Conservation (phyloP, 2,113 vertebrate genomes). For the Ageneiosus marmoratus region DNA sequence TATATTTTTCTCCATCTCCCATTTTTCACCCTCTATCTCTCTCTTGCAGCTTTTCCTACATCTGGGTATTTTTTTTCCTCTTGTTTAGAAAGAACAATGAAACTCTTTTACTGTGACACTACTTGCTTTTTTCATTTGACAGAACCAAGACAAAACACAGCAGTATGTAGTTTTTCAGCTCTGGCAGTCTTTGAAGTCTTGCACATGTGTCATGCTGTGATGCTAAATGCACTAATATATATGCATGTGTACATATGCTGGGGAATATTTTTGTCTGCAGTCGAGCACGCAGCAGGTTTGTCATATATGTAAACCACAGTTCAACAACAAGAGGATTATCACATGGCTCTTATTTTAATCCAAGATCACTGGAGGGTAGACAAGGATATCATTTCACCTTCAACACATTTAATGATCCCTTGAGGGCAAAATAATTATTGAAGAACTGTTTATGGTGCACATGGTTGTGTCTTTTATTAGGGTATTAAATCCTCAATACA, state of each 20-base stretch:
- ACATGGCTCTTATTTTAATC: background rate
- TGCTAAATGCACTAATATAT: background rate
- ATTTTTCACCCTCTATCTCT: background rate
- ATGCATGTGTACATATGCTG: constrained; percentile 1
- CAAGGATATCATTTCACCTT: constrained; percentile 44
- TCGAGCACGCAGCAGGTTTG: background rate
- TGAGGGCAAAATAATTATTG: constrained; percentile 42
- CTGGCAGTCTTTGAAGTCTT: background rate
- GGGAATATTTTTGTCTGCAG: background rate
- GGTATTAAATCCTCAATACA: constrained; percentile 45
- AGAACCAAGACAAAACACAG: constrained; percentile 1
- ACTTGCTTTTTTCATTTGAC: background rate
- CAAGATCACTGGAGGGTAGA: background rate
- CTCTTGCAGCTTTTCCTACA: background rate
- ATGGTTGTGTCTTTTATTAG: constrained; percentile 46
- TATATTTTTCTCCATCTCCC: background rate
- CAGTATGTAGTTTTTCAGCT: background rate
- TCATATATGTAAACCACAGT: background rate
- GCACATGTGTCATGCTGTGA: constrained; percentile 10
- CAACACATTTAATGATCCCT: constrained; percentile 25
- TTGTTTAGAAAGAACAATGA: background rate
- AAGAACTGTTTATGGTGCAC: constrained; percentile 39
- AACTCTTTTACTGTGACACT: background rate
- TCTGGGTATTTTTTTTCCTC: background rate
- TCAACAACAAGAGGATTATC: constrained; percentile 2